These are phyloP conservation scores for Myotis planiceps DNA, from an alignment of 2,797 vertebrate genomes.

Conservation along the genomic window DNA sequence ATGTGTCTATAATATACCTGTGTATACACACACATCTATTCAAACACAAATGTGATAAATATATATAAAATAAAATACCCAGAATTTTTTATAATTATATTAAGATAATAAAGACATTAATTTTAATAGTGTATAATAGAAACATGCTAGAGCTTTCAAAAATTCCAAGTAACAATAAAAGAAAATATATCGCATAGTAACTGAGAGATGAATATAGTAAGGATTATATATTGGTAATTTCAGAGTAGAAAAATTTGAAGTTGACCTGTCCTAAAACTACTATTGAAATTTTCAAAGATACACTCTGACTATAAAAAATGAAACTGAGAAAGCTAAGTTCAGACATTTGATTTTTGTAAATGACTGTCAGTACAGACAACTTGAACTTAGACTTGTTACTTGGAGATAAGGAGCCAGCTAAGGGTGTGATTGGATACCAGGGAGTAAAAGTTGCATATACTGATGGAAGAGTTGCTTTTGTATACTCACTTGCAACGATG, in stretches of 20 bases:
- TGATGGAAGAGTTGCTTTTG: neutral
- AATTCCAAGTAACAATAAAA: neutral
- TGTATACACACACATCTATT: neutral
- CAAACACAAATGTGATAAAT: neutral
- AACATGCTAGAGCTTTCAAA: neutral
- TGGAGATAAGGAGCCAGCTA: neutral
- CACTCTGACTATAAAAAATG: neutral
- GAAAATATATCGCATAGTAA: neutral
- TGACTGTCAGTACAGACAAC: neutral
- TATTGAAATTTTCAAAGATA: neutral
- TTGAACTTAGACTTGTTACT: neutral
- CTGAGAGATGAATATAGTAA: neutral
- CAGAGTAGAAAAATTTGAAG: conserved; percentile 1
- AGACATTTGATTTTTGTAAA: neutral
- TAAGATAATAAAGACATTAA: neutral
- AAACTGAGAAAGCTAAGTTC: neutral
- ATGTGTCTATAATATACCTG: neutral
- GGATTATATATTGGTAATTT: neutral
- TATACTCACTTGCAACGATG: conserved; percentile 93
- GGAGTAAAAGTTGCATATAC: neutral
- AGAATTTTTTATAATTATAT: neutral
- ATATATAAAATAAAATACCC: neutral
- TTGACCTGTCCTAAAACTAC: neutral
- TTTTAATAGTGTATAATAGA: conserved; percentile 41
- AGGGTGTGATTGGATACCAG: neutral